Conservation (phyloP, 2,113 vertebrate genomes). For the Malurus alboscapulatus region DNA sequence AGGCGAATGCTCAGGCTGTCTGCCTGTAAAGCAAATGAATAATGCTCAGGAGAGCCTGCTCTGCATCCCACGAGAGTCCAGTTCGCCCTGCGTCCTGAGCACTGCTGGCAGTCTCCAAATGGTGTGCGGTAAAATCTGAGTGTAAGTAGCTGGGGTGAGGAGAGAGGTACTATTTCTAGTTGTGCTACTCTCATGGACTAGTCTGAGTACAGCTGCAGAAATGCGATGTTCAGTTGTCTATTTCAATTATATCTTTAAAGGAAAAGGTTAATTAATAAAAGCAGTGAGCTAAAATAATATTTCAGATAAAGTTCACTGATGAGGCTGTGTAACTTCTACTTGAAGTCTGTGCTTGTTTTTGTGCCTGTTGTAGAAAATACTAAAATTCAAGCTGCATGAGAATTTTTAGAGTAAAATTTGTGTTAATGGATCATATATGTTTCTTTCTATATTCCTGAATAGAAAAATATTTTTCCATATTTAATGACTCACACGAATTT, state of each 20-base stretch:
- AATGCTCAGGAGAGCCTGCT: background rate
- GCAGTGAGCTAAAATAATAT: background rate
- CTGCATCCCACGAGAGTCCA: background rate
- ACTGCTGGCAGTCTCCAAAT: background rate
- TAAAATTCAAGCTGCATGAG: background rate
- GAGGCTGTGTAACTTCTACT: background rate
- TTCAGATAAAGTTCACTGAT: background rate
- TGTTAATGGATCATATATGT: background rate
- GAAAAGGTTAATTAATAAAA: background rate
- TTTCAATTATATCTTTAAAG: background rate
- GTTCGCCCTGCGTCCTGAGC: rapidly evolving
- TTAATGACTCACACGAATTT: background rate
- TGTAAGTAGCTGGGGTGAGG: background rate
- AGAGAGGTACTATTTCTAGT: background rate
- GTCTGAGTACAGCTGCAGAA: background rate
- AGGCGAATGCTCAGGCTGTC: background rate
- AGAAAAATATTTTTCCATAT: background rate
- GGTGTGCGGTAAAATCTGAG: background rate
- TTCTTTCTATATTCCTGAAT: background rate
- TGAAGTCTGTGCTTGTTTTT: background rate
- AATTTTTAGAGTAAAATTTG: background rate
- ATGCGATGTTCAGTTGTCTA: background rate
- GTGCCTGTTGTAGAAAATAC: background rate
- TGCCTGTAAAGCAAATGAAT: background rate
- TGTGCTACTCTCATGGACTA: background rate